phyloP scores from a whole-genome alignment of 2,888 invertebrate species.

The Oxystoma pomonae region DNA sequence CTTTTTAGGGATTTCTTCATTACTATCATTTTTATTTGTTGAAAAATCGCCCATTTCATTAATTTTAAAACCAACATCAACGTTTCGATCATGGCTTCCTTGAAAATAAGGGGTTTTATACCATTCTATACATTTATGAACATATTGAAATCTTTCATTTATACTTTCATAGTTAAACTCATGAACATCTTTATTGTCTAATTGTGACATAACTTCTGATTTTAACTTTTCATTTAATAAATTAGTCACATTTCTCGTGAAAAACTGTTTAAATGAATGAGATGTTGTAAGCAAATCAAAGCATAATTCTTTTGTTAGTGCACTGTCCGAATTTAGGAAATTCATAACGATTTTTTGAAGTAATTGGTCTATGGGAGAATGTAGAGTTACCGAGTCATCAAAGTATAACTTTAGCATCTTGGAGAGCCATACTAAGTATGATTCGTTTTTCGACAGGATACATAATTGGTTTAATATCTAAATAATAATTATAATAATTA shows the following conservation, averaged over 20 bases:
- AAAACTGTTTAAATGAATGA: neutral
- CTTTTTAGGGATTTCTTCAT: neutral
- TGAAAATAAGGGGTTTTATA: neutral
- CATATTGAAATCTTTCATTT: neutral
- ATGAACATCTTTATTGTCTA: neutral
- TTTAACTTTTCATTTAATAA: neutral
- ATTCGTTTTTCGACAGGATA: neutral
- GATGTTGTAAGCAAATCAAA: neutral
- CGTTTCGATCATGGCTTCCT: neutral
- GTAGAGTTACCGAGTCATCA: neutral
- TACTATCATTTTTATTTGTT: neutral
- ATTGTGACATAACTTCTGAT: neutral
- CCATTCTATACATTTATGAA: neutral
- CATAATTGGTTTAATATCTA: neutral
- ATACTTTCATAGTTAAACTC: neutral
- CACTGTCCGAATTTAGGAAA: neutral
- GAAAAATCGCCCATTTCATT: too few relatives aligned
- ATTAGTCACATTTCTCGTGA: neutral
- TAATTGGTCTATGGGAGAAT: neutral
- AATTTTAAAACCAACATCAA: too few relatives aligned
- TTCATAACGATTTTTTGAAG: neutral
- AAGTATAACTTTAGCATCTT: neutral
- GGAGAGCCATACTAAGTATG: neutral
- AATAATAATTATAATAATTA: neutral
- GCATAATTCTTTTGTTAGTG: neutral